These are phyloP conservation scores for Coturnix japonica DNA, from an alignment of 2,113 vertebrate species.

Conservation along the genomic window DNA sequence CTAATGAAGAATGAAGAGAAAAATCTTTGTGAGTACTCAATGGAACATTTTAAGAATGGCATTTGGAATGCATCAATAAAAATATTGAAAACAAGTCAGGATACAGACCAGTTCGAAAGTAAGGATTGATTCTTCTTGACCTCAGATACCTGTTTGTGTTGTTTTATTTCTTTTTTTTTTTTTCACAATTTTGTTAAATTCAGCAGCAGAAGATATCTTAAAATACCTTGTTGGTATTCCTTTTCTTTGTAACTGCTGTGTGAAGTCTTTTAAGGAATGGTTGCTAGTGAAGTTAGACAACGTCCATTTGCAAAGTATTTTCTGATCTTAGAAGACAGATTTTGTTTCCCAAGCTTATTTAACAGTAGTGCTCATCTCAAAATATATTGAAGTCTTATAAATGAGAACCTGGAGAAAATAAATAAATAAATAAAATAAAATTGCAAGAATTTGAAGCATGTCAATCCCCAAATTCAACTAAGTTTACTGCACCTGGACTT, in stretches of 20 bases:
- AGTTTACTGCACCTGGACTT: rapidly evolving
- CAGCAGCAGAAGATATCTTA: too few relatives aligned
- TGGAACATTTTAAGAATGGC: neutral
- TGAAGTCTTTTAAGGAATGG: neutral
- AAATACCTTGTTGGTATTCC: too few relatives aligned
- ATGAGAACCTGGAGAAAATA: neutral
- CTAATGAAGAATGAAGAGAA: neutral
- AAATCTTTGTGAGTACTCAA: neutral
- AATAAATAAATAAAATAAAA: neutral
- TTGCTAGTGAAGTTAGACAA: neutral
- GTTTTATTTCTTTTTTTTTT: too few relatives aligned
- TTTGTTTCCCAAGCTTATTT: neutral
- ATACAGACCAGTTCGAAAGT: neutral
- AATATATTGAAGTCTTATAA: neutral
- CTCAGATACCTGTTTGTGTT: neutral
- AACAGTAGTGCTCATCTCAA: neutral
- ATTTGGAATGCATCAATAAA: neutral
- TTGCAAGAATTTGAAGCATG: neutral
- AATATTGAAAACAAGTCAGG: neutral
- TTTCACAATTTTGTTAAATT: too few relatives aligned
- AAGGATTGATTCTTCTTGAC: neutral
- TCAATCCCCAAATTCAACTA: neutral
- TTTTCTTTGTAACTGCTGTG: neutral
- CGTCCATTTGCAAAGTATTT: neutral
- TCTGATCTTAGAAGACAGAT: neutral